phyloP scores from a whole-genome alignment of 2,888 invertebrate species.

The Oxyscelio sp. region DNA sequence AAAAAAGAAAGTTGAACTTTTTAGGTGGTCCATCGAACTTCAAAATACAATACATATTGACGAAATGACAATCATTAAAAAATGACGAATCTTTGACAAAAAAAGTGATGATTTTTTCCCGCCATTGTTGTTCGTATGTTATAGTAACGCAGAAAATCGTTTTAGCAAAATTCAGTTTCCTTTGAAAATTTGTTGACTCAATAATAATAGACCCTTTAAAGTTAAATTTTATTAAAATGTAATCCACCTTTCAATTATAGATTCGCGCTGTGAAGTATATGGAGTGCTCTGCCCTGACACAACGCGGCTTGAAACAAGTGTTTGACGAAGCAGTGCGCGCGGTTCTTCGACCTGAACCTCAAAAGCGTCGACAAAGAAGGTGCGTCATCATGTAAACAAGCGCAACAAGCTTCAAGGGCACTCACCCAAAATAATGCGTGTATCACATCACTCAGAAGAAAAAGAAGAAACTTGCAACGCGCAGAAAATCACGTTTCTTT shows the following conservation, averaged over 20 bases:
- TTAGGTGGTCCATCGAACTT: too few species aligned
- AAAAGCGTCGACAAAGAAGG: slow-evolving; percentile 97
- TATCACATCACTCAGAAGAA: slow-evolving; percentile 17
- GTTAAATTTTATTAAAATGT: neutral
- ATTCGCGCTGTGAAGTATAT: slow-evolving; percentile 99
- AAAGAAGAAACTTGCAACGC: neutral
- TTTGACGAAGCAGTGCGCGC: slow-evolving; percentile 99
- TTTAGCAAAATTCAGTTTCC: too few species aligned
- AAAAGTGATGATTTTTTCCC: too few species aligned
- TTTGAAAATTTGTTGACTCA: too few species aligned
- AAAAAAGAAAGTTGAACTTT: too few species aligned
- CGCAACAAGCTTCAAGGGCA: slow-evolving; percentile 24
- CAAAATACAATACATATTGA: too few species aligned
- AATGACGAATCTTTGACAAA: too few species aligned
- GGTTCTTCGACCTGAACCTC: slow-evolving; percentile 98
- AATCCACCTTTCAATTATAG: slow-evolving; percentile 81
- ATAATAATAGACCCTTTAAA: too few species aligned
- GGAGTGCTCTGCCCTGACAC: slow-evolving; percentile 99
- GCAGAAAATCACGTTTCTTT: neutral
- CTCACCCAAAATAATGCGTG: slow-evolving; percentile 37
- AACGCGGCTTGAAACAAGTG: slow-evolving; percentile 98
- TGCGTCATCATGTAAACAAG: slow-evolving; percentile 93
- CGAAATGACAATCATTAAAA: too few species aligned
- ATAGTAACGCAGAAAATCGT: too few species aligned
- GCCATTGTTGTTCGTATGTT: too few species aligned